phyloP scores from a whole-genome alignment of 2,888 invertebrate species.

The Rhagonycha lutea region DNA sequence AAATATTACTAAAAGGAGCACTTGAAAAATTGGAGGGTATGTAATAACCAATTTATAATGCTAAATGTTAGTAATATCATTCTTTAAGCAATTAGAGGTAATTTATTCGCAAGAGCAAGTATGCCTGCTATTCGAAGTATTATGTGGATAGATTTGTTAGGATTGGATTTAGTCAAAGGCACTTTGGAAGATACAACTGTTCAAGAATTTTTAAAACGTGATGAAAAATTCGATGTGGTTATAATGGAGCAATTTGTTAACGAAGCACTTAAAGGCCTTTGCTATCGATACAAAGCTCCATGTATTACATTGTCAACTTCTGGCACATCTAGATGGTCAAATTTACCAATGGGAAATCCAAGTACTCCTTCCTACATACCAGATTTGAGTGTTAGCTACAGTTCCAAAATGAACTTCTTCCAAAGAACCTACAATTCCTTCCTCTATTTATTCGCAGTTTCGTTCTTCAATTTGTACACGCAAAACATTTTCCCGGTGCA shows the following conservation, averaged over 20 bases:
- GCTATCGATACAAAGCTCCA: conserved; percentile 42
- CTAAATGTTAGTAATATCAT: too few relatives aligned
- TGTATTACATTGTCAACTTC: conserved; percentile 44
- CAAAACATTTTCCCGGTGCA: conserved; percentile 27
- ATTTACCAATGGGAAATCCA: conserved; percentile 55
- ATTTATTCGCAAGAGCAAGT: neutral
- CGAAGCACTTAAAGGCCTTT: conserved; percentile 52
- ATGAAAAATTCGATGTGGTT: conserved; percentile 44
- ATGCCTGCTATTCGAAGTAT: neutral
- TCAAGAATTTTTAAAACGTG: conserved; percentile 33
- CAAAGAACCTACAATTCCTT: conserved; percentile 20
- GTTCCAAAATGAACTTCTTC: conserved; percentile 15
- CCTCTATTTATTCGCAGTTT: neutral
- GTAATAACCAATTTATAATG: neutral
- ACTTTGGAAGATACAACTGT: conserved; percentile 23
- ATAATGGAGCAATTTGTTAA: conserved; percentile 54
- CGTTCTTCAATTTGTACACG: conserved; percentile 10
- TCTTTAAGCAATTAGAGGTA: too few relatives aligned
- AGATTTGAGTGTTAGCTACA: conserved; percentile 42
- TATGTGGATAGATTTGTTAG: neutral
- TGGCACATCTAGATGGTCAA: conserved; percentile 53
- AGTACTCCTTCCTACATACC: conserved; percentile 57
- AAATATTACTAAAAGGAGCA: neutral
- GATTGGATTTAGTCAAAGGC: conserved; percentile 4
- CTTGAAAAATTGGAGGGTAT: neutral